Evolutionary conservation across 1,140 invertebrate species (phyloP).

Genomic region (Parapsyche elsis): DNA sequence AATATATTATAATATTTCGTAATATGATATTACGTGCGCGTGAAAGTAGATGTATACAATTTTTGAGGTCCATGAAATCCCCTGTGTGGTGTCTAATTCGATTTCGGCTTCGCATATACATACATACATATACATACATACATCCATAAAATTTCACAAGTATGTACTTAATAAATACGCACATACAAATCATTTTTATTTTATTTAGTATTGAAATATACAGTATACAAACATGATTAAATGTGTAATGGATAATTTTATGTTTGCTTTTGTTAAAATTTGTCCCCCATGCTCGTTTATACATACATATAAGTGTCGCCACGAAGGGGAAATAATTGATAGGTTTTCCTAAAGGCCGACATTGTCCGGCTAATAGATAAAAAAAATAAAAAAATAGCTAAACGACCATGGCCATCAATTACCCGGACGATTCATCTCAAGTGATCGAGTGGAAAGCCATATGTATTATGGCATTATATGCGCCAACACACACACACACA

Average conservation of each 20-base stretch:
- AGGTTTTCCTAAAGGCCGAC: constrained; percentile 34
- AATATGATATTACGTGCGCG: constrained; percentile 32
- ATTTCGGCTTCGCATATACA: too few species aligned
- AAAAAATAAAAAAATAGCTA: constrained; percentile 34
- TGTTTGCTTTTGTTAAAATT: background rate
- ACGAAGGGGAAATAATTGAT: constrained; percentile 41
- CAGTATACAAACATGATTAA: too few species aligned
- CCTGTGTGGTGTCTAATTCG: too few species aligned
- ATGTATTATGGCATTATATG: constrained; percentile 8
- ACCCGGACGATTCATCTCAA: constrained; percentile 26
- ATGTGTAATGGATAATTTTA: background rate
- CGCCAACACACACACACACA: background rate
- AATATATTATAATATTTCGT: constrained; percentile 19
- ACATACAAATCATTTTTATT: too few species aligned
- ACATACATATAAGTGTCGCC: constrained; percentile 35
- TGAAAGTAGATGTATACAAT: constrained; percentile 34
- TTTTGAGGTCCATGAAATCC: background rate
- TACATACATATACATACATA: too few species aligned
- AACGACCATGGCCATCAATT: constrained; percentile 41
- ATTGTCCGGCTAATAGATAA: constrained; percentile 41
- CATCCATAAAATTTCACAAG: too few species aligned
- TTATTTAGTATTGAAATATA: too few species aligned
- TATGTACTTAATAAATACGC: too few species aligned
- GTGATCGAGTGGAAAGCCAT: constrained; percentile 37
- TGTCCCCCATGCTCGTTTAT: constrained; percentile 3